Percentiles rank a stretch among this genome's conserved stretches.
phyloP scores from a whole-genome alignment of 2,113 vertebrate species.

The Panurus biarmicus region DNA sequence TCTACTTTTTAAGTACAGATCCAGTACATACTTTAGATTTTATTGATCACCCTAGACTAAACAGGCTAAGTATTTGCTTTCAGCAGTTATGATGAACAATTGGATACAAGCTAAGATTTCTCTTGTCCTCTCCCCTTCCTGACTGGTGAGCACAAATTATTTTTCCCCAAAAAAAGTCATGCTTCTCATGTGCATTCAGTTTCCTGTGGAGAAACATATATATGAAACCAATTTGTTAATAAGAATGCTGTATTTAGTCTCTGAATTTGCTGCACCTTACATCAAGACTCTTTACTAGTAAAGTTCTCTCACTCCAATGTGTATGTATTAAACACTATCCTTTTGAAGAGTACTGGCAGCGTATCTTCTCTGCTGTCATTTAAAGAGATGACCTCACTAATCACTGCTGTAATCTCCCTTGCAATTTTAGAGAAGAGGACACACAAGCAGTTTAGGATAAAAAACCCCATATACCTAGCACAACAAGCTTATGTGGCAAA shows the following conservation, averaged over 20 bases:
- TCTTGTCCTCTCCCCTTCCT: background rate
- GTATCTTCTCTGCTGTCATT: background rate
- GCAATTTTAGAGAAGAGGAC: background rate
- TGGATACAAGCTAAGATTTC: background rate
- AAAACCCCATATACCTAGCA: fast-evolving
- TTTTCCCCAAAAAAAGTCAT: background rate
- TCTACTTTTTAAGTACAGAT: background rate
- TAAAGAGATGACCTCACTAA: background rate
- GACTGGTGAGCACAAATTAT: background rate
- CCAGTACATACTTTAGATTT: background rate
- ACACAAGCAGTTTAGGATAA: background rate
- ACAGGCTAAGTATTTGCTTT: background rate
- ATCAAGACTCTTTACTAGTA: background rate
- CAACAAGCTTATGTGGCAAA: background rate
- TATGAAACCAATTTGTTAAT: background rate
- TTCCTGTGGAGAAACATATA: background rate
- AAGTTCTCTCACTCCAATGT: background rate
- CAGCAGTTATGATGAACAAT: background rate
- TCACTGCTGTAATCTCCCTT: background rate
- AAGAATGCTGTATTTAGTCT: background rate
- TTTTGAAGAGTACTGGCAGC: background rate
- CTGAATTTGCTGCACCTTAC: background rate
- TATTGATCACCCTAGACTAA: background rate
- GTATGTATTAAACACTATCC: background rate
- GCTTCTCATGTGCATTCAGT: background rate